These are phyloP conservation scores for Oenanthe melanoleuca DNA, from an alignment of 2,113 vertebrate genomes.

Conservation along the genomic window DNA sequence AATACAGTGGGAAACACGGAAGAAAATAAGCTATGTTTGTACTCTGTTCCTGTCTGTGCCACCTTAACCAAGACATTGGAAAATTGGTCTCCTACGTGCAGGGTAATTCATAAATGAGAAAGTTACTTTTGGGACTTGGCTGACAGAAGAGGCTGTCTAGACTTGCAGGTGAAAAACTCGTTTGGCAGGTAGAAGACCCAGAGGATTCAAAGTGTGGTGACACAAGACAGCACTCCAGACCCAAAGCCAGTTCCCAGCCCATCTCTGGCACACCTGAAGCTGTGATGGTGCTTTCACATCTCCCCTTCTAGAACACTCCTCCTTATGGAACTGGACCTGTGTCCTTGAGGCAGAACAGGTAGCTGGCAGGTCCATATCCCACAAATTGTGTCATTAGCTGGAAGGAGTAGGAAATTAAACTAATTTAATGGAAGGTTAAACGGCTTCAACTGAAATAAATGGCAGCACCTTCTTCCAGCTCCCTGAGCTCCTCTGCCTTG, in stretches of 20 bases:
- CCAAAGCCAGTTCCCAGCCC: not conserved
- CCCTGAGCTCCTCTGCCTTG: not conserved
- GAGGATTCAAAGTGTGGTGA: not conserved
- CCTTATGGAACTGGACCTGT: not conserved
- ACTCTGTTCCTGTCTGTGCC: not conserved
- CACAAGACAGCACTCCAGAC: not conserved
- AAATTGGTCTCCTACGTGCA: not conserved
- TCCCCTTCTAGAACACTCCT: not conserved
- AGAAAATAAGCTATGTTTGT: not conserved
- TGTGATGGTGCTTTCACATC: not conserved
- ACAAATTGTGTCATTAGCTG: not conserved
- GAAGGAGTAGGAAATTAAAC: not conserved
- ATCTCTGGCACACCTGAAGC: not conserved
- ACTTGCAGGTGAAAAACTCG: rapidly evolving
- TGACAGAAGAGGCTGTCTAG: not conserved
- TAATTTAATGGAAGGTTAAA: not conserved
- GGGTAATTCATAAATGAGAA: not conserved
- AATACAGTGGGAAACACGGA: not conserved
- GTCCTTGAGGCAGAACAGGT: not conserved
- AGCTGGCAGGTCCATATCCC: not conserved
- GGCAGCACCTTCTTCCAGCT: not conserved
- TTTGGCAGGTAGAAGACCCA: not conserved
- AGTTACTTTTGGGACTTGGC: not conserved
- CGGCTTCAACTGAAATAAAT: not conserved
- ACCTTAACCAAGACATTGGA: not conserved